Base-by-base conservation (phyloP, 2,888 invertebrate genomes). In the Isoperla grammatica region DNA sequence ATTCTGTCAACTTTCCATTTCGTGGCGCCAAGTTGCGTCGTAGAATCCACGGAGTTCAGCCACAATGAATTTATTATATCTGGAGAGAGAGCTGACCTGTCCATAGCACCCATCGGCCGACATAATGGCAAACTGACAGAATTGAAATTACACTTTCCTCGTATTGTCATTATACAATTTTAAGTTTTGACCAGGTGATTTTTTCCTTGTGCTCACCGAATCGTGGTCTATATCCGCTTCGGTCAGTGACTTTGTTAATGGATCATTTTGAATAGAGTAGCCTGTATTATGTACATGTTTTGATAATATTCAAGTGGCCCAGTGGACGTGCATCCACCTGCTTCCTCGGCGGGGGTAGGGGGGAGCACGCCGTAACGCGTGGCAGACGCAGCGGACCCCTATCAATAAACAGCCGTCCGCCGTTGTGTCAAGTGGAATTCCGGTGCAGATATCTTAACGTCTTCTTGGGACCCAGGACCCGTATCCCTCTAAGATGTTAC, bases 381-480 rank as follows among this genome's bases (percentile, higher is more conserved):
- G n/a, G 35, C 15, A 15, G 22, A 35, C 23, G 35, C 29, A 23
- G 15, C 29, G 29, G 13, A 29, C 49, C 49, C 49, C 29, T 50
- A 50, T 50, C 49, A 35, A 48, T 48, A 20, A 20, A 48, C 17
- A 6, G 46, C 15, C 45, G 11, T 29, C 29, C 49, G 13, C 19
- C 35, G n/a, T 1, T 23, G 55, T 59, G 55, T 60, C 60, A 60
- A 60, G 60, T 60, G 60, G 60, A 60, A 60, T 48, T 60, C 60
- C 60, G 60, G 60, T 60, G 49, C 40, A 13, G 22, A 22, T 19
- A 39, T 19, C 39, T 17, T 37, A 53, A 53, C 53, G 53, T 53
- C 6, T 53, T 35, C 35, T 35, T 50, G 2, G 49, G 49, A 50
- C 49, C 49, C 49, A 6, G 49, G 49, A 50, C 49, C 49, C 49